Base-by-base conservation (phyloP, 2,888 invertebrate species). In the Schizotus pectinicornis region DNA sequence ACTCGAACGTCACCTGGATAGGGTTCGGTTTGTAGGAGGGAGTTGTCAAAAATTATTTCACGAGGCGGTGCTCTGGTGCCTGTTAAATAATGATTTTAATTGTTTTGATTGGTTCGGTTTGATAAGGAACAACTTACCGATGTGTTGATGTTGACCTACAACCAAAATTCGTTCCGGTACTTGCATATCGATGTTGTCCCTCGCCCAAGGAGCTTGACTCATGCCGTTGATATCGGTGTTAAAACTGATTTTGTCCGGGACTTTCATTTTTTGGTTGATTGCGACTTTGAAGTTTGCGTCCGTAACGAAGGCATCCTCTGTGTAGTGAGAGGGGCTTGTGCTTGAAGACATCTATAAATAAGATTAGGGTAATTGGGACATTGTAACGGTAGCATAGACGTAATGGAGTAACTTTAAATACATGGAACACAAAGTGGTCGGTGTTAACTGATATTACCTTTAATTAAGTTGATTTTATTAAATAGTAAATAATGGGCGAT, bases 131-230 rank as follows among this genome's bases (percentile, higher is more conserved):
- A 6, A 47, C 54, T 74, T 76, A 85, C 86, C 86, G 73, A 86
- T 72, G 77, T 87, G 86, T 76, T 88, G 86, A 72, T 87, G 86
- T 78, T 88, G 87, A 76, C 96, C 96, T 70, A 91, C 86, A 42
- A 96, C 91, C 67, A 96, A 84, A 77, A 97, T 96, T 74, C 95
- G 86, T 74, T 96, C 96, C 1, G 96, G 96, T 34, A 97, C 95
- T 74, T 90, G 90, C 96, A 96, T 96, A 69, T 91, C 89, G 77
- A 91, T 88, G 80, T 90, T 91, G 69, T 92, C 91, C 75, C 85
- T 85, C 67, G 84, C 83, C 89, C 89, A 89, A 37, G 83, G 68
- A 38, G 76, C 84, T 61, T 81, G 81, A 62, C 86, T 85, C 51
- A 83, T 80, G 63, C 87, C 86, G 76, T 87, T 74, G 41, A 81